phyloP scores from a whole-genome alignment of 2,797 vertebrate genomes.

The Halcyon smyrnensis region DNA sequence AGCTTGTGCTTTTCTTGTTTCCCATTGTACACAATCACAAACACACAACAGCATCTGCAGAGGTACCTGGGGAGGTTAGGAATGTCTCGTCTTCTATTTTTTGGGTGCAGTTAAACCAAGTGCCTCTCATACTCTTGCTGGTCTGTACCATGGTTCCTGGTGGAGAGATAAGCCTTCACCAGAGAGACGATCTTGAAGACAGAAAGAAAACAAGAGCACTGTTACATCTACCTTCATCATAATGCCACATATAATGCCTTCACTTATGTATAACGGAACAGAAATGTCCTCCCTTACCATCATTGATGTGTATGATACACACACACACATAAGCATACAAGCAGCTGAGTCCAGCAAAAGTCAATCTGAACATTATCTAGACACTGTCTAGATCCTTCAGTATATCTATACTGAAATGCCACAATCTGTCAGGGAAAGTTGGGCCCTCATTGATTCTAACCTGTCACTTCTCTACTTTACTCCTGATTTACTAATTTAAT shows the following conservation, averaged over 20 bases:
- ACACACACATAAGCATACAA: not conserved
- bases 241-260: not conserved
- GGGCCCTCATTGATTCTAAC: not conserved
- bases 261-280: not conserved
- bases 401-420: not conserved
- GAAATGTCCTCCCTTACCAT: not conserved
- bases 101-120: not conserved
- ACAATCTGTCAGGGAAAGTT: not conserved
- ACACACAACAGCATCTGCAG: not conserved
- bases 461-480: not conserved
- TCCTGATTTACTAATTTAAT: not conserved
- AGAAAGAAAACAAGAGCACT: not conserved
- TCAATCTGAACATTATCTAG: not conserved
- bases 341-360: not conserved
- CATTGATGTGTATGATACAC: not conserved
- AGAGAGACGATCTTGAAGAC: not conserved
- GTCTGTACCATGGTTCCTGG: not conserved
- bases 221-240: not conserved
- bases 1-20: not conserved
- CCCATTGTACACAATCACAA: not conserved
- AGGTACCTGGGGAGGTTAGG: not conserved
- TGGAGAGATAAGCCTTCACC: not conserved
- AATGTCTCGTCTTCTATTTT: not conserved
- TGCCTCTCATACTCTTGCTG: rapidly evolving
- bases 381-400: not conserved